Base-by-base conservation (phyloP, 2,113 vertebrate species). In the Cepphus grylle region DNA sequence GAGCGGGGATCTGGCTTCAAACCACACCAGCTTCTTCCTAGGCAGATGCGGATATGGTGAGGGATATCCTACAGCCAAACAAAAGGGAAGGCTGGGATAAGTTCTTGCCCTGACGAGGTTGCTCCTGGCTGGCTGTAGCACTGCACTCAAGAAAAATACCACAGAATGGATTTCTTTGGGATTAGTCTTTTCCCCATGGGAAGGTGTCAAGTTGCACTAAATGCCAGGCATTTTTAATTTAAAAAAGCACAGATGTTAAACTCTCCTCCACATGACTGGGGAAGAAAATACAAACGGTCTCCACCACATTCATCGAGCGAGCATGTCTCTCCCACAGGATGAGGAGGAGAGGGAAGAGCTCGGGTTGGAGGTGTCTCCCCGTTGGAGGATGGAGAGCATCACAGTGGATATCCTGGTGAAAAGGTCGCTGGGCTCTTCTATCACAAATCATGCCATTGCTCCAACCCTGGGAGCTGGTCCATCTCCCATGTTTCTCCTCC, bases 271-370 rank as follows among this genome's bases (percentile, higher is more conserved):
- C 8, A 36, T 49, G n/a, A 30, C 56, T 67, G 19, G 26, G 16
- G 19, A 17, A 65, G 63, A 70, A 83, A 81, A 88, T 22, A 12
- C 38, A 73, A 88, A 73, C 0, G 1, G 14, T 73, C 15, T 55
- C 22, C 26, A 23, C 8, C 5, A 1, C 2, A 3, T 76, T 67
- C 3, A 1, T 47, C 2, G 0, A 49, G 11, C 1, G 1, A 84
- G 27, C 1, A 0, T 50, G 38, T 27, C 18, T n/a, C 27, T 72
- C 21, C 20, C 19, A 43, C 40, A 40, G 43, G 43, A 85, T 45
- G 8, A 71, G 34, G 8, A 70, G 29, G n/a, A 88, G 58, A 71
- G 40, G 8, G 23, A 70, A 47, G 19, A 58, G 17, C 32, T 26
- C 0, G 1, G 17, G 11, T 13, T 40, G 8, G 10, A 65, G 20